Evolutionary conservation across 2,113 vertebrate species (phyloP).

Genomic region (Oriolus oriolus): DNA sequence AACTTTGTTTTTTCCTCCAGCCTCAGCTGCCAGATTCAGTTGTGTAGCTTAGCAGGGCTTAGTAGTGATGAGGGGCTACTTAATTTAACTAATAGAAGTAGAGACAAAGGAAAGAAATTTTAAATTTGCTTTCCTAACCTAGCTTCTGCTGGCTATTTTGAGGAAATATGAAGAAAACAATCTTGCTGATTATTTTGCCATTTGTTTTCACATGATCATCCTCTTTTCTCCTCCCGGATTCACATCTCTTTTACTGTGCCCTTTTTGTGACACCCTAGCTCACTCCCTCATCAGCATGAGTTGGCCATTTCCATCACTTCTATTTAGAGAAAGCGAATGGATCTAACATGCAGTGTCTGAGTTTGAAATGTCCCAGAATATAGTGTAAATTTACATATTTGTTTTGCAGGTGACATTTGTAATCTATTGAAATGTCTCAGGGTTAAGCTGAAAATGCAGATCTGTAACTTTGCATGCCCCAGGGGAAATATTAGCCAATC

Average conservation of each 20-base stretch:
- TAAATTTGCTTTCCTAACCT: neutral
- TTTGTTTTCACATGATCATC: neutral
- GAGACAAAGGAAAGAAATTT: neutral
- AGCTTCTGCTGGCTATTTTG: neutral
- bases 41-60: neutral
- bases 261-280: neutral
- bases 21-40: neutral
- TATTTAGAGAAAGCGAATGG: constrained; percentile 38
- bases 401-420: constrained; percentile 14
- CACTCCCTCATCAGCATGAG: neutral
- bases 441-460: neutral
- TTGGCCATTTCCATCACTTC: neutral
- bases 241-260: neutral
- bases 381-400: neutral
- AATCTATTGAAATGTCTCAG: neutral
- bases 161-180: neutral
- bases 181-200: neutral
- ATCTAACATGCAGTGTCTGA: neutral
- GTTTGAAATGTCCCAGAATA: neutral
- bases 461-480: neutral
- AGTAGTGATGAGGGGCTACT: neutral
- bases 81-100: neutral
- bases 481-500: neutral
- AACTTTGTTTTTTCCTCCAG: neutral
- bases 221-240: neutral